phyloP scores from a whole-genome alignment of 2,888 invertebrate genomes.

The Tetragonula carbonaria region DNA sequence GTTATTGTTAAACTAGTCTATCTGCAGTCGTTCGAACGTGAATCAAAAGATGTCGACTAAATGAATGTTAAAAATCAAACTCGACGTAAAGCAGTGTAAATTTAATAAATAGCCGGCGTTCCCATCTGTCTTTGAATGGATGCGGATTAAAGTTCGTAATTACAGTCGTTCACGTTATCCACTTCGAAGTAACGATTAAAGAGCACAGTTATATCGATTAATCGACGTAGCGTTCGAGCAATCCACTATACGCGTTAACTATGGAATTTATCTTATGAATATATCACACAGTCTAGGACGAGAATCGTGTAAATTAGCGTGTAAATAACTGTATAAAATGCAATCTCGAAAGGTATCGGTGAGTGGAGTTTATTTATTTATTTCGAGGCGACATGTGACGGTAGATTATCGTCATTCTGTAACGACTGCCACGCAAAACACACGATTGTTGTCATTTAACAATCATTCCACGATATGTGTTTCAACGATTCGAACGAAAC shows the following conservation, averaged over 20 bases:
- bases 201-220: conserved; percentile 31
- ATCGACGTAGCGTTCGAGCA: conserved; percentile 27
- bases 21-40: neutral
- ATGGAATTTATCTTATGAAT: conserved; percentile 48
- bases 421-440: neutral
- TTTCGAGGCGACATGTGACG: conserved; percentile 15
- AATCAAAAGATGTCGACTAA: neutral
- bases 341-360: conserved; percentile 37
- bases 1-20: conserved; percentile 29
- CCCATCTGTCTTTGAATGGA: neutral
- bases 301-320: conserved; percentile 81
- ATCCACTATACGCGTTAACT: conserved; percentile 13
- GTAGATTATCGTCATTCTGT: too few species aligned
- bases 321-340: conserved; percentile 83
- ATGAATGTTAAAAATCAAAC: neutral
- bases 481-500: neutral
- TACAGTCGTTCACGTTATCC: neutral
- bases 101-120: neutral
- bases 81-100: neutral
- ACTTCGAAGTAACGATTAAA: conserved; percentile 7
- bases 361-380: conserved; percentile 51
- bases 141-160: neutral
- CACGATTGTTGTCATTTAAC: too few species aligned
- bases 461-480: neutral
- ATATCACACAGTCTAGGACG: conserved; percentile 52